phyloP scores from a whole-genome alignment of 1,140 invertebrate genomes.

The Orius insidiosus region DNA sequence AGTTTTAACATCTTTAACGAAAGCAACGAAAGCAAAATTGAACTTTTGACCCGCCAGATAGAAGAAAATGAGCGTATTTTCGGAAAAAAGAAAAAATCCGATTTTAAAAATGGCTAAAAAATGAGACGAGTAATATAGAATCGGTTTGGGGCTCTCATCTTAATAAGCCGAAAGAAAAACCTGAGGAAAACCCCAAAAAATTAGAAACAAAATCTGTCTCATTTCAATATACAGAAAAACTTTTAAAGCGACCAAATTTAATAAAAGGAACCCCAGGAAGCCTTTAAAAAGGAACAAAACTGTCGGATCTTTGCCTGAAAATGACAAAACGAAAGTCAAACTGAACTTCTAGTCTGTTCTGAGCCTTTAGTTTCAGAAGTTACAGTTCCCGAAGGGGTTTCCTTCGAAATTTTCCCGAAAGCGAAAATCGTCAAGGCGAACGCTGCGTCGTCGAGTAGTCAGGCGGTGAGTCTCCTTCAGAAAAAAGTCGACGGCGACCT shows the following conservation, averaged over 20 bases:
- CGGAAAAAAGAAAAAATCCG: not conserved
- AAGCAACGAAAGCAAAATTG: not conserved
- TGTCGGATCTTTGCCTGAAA: not conserved
- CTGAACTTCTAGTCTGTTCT: not conserved
- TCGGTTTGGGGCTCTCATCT: slow-evolving; percentile 37
- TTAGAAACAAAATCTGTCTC: slow-evolving; percentile 26
- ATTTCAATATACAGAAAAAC: slow-evolving; percentile 42
- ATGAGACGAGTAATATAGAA: not conserved
- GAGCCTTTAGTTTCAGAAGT: not conserved
- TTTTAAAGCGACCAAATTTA: slow-evolving; percentile 49
- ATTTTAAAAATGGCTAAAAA: not conserved
- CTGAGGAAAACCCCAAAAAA: slow-evolving; percentile 8
- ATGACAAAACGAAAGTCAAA: slow-evolving; percentile 12
- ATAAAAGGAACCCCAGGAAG: slow-evolving; percentile 57
- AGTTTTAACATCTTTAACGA: not conserved
- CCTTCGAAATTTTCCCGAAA: slow-evolving; percentile 17
- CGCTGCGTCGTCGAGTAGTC: slow-evolving; percentile 21
- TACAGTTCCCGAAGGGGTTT: too few species aligned
- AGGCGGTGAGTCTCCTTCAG: slow-evolving; percentile 27
- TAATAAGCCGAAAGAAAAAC: slow-evolving; percentile 26
- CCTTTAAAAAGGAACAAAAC: slow-evolving; percentile 15
- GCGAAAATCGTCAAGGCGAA: slow-evolving; percentile 20
- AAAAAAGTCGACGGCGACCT: slow-evolving; percentile 22
- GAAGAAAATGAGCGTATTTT: not conserved
- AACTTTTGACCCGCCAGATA: too few species aligned